Evolutionary conservation across 2,797 vertebrate genomes (phyloP).

Genomic region (Cyclura pinguis): DNA sequence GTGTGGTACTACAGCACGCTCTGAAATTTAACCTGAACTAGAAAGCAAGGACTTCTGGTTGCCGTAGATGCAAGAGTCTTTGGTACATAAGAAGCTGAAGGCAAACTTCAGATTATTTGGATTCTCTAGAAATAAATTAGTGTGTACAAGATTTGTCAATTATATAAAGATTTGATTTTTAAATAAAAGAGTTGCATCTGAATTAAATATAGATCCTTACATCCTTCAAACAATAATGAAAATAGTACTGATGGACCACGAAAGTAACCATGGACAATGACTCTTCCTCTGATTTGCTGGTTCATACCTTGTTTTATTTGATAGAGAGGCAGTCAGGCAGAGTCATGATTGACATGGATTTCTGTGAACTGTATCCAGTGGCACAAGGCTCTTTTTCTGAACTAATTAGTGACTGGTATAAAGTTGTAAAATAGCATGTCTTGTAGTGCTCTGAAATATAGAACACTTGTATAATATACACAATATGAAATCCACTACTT

Average conservation of each 20-base stretch:
- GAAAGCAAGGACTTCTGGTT: neutral
- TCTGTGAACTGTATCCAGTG: neutral
- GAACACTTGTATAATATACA: too few species aligned
- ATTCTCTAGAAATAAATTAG: neutral
- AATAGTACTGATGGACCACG: neutral
- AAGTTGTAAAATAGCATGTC: neutral
- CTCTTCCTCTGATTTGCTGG: neutral
- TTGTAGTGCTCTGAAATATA: neutral
- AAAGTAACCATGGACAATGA: neutral
- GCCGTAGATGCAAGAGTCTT: neutral
- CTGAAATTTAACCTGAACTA: neutral
- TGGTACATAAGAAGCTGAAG: neutral
- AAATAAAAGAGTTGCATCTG: neutral
- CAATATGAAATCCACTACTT: neutral
- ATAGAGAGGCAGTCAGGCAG: too few species aligned
- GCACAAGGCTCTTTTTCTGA: neutral
- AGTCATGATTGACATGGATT: neutral
- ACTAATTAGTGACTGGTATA: neutral
- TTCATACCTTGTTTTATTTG: too few species aligned
- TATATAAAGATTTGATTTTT: neutral
- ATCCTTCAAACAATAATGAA: neutral
- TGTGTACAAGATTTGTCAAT: neutral
- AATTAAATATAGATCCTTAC: neutral
- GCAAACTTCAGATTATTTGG: neutral
- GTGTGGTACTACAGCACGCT: neutral